A percentile compares a stretch with the other conserved stretches of the same genome.
Conservation (phyloP, 2,113 vertebrate species). For the Spermophilus dauricus region DNA sequence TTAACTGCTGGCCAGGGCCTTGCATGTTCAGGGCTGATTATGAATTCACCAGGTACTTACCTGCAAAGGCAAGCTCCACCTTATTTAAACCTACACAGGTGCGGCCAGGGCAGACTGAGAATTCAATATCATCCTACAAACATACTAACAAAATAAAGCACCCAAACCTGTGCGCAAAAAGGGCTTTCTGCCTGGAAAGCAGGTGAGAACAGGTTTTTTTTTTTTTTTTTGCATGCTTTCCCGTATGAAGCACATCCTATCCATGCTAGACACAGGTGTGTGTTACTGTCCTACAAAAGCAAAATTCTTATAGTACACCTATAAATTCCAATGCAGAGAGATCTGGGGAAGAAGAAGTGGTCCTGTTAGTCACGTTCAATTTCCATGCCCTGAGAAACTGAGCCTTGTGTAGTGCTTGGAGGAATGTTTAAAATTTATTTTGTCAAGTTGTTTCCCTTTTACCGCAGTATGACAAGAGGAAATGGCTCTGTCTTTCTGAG, state of each 20-base stretch:
- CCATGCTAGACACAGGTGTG: neutral
- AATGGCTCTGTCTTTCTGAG: neutral
- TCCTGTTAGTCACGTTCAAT: neutral
- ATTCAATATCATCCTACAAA: conserved; percentile 68
- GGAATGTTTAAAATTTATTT: neutral
- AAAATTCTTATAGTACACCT: conserved; percentile 32
- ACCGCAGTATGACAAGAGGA: neutral
- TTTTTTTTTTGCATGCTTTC: neutral
- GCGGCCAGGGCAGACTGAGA: neutral
- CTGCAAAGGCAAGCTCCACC: neutral
- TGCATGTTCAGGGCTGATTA: neutral
- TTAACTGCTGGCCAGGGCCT: neutral
- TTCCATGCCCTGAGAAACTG: neutral
- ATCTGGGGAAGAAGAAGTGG: neutral
- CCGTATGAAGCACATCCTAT: neutral
- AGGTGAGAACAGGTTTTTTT: neutral
- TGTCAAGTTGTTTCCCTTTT: neutral
- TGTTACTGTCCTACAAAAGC: neutral
- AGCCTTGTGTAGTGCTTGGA: neutral
- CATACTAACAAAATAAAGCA: conserved; percentile 66
- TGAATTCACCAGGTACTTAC: neutral
- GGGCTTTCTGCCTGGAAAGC: neutral
- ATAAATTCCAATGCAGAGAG: conserved; percentile 8
- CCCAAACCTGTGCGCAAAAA: neutral
- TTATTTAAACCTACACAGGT: neutral